A percentile compares a stretch with the other conserved stretches of the same genome.
phyloP scores from a whole-genome alignment of 2,888 invertebrate species.

The Brenthis ino region DNA sequence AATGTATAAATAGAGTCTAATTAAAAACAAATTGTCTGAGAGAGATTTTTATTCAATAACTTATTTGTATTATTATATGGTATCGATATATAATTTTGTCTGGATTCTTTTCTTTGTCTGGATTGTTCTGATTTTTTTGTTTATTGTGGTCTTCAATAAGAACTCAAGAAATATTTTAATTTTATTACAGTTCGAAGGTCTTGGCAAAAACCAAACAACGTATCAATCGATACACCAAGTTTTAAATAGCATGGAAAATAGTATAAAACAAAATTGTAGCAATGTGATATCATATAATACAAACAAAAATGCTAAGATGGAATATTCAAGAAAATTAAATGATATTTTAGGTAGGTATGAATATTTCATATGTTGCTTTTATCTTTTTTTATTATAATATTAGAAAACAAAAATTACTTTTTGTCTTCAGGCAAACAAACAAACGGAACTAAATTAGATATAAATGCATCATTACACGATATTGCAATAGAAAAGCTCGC shows the following conservation, averaged over 20 bases:
- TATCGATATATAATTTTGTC: too few species aligned
- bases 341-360: background rate
- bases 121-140: background rate
- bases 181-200: background rate
- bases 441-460: background rate
- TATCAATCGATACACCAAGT: background rate
- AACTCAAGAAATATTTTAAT: background rate
- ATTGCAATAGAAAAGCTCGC: background rate
- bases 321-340: background rate
- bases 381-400: background rate
- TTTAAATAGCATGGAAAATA: slow-evolving; percentile 3
- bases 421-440: background rate
- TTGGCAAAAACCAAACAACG: background rate
- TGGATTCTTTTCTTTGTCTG: too few species aligned
- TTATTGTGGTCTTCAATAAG: background rate
- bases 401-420: background rate
- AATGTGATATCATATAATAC: slow-evolving; percentile 7
- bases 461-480: background rate
- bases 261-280: slow-evolving; percentile 5
- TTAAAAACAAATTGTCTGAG: too few species aligned
- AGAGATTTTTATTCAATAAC: too few species aligned
- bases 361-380: background rate
- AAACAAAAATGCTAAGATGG: background rate
- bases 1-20: too few species aligned
- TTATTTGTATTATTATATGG: too few species aligned